phyloP scores from a whole-genome alignment of 2,113 vertebrate genomes.

The Ammospiza caudacuta region DNA sequence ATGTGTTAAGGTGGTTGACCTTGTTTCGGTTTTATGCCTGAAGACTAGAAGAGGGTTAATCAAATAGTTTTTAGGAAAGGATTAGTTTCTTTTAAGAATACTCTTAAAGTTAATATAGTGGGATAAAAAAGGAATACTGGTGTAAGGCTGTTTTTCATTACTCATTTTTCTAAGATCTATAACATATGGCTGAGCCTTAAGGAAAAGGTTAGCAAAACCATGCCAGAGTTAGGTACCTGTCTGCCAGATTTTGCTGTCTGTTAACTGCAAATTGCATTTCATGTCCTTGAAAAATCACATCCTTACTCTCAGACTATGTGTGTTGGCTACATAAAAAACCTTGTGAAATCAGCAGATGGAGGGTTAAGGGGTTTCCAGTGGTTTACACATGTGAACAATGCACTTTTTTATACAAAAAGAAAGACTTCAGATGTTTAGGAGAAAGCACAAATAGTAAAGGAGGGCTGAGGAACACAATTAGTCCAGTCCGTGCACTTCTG shows the following conservation, averaged over 20 bases:
- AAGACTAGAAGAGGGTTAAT: background rate
- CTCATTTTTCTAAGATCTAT: background rate
- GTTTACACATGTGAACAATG: background rate
- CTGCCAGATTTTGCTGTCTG: background rate
- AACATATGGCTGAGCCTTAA: background rate
- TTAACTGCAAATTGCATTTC: background rate
- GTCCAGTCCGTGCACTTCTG: background rate
- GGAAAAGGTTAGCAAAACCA: background rate
- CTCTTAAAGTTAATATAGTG: background rate
- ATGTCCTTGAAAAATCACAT: background rate
- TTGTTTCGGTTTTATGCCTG: background rate
- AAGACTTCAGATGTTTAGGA: background rate
- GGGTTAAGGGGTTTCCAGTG: background rate
- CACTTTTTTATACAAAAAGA: background rate
- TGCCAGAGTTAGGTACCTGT: background rate
- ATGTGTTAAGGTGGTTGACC: background rate
- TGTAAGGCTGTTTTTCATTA: slow-evolving; percentile 6
- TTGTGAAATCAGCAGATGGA: background rate
- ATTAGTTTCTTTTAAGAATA: background rate
- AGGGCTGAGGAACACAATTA: background rate
- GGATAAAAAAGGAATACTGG: background rate
- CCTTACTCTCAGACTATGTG: background rate
- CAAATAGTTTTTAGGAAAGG: background rate
- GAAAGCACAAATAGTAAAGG: background rate
- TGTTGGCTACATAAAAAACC: background rate